These are phyloP conservation scores for Variabilichromis moorii DNA, from an alignment of 2,113 vertebrate species.

Conservation along the genomic window DNA sequence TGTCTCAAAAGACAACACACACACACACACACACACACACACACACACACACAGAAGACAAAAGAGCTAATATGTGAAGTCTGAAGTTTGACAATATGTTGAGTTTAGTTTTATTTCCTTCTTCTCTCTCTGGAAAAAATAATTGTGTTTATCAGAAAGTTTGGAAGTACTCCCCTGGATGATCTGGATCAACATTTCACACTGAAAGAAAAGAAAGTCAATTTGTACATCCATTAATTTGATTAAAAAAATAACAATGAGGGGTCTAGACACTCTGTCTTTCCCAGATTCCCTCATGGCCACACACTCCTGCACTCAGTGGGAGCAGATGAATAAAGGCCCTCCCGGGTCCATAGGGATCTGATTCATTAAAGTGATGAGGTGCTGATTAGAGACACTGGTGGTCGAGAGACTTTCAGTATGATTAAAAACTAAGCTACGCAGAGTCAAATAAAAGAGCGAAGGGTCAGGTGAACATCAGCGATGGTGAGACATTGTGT, in stretches of 20 bases:
- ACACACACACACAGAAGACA: background rate
- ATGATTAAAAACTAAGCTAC: slow-evolving; percentile 48
- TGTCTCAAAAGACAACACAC: background rate
- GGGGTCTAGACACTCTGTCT: background rate
- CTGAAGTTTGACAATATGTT: background rate
- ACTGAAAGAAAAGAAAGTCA: background rate
- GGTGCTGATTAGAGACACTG: slow-evolving; percentile 8
- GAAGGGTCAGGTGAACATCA: background rate
- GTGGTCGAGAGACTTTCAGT: slow-evolving; percentile 18
- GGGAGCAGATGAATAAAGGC: background rate
- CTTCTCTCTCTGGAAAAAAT: background rate
- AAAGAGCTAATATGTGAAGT: background rate
- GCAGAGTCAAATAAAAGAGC: background rate
- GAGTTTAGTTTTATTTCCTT: background rate
- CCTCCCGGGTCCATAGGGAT: background rate
- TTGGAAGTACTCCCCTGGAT: background rate
- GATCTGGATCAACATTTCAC: background rate
- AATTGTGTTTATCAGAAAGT: slow-evolving; percentile 14
- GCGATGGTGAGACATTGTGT: background rate
- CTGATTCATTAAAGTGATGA: slow-evolving; percentile 29
- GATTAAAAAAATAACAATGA: slow-evolving; percentile 37
- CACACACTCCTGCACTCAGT: background rate
- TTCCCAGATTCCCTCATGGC: background rate
- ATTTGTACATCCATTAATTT: slow-evolving; percentile 34
- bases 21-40: no score